phyloP scores from a whole-genome alignment of 2,888 invertebrate genomes.

The Ophion slaviceki region DNA sequence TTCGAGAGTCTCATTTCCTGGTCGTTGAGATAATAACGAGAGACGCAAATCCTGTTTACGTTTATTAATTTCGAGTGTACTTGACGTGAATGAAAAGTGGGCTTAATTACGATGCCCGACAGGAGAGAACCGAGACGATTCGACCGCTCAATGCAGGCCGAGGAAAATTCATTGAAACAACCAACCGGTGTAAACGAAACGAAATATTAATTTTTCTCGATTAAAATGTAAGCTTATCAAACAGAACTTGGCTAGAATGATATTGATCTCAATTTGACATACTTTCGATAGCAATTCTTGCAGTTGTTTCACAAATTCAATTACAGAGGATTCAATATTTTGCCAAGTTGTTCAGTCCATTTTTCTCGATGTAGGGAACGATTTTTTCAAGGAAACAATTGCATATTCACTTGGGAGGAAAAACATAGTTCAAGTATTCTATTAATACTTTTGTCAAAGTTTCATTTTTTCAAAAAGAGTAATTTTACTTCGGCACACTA shows the following conservation, averaged over 20 bases:
- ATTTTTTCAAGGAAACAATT: neutral
- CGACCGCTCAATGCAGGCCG: neutral
- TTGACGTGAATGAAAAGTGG: neutral
- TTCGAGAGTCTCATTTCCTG: conserved; percentile 1
- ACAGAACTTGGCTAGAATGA: too few relatives aligned
- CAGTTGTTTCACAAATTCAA: too few relatives aligned
- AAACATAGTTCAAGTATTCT: too few relatives aligned
- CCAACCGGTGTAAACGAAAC: neutral
- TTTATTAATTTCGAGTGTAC: conserved; percentile 3
- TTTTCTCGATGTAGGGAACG: neutral
- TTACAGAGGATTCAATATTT: too few relatives aligned
- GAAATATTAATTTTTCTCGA: neutral
- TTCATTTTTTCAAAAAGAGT: neutral
- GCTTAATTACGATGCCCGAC: neutral
- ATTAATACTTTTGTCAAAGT: neutral
- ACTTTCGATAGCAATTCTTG: too few relatives aligned
- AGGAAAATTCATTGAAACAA: neutral
- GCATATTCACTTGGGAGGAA: too few relatives aligned
- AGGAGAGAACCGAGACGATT: neutral
- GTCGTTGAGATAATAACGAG: neutral
- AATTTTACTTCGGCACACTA: neutral
- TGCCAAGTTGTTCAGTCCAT: neutral
- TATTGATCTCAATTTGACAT: too few relatives aligned
- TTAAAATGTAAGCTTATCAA: neutral
- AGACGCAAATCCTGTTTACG: neutral